These are phyloP conservation scores for Arrhamphus sclerolepis DNA, from an alignment of 2,797 vertebrate species.

Conservation along the genomic window DNA sequence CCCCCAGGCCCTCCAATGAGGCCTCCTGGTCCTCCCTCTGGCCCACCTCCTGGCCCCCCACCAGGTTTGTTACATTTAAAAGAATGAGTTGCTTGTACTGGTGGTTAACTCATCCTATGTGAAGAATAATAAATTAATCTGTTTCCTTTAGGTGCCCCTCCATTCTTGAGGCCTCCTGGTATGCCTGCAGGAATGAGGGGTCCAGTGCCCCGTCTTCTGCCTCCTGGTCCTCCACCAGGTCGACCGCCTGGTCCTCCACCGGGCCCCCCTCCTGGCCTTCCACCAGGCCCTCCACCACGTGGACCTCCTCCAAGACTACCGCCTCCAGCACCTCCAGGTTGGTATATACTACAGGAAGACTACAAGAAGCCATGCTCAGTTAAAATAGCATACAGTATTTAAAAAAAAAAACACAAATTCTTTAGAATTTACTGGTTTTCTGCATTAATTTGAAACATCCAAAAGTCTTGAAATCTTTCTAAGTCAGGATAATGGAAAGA, in stretches of 20 bases:
- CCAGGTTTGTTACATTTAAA: slow-evolving; percentile 81
- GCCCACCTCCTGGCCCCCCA: slow-evolving; percentile 94
- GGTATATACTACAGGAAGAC: too few species aligned
- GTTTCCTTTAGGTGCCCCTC: slow-evolving; percentile 87
- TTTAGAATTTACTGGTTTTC: background rate
- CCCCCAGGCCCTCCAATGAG: slow-evolving; percentile 94
- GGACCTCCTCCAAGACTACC: slow-evolving; percentile 93
- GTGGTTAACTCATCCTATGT: too few species aligned
- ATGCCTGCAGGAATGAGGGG: slow-evolving; percentile 90
- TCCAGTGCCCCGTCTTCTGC: slow-evolving; percentile 91
- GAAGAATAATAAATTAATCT: background rate
- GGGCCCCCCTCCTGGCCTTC: slow-evolving; percentile 94
- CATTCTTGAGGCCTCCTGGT: slow-evolving; percentile 92
- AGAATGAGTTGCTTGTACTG: background rate
- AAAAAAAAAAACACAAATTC: background rate
- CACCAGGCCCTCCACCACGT: slow-evolving; percentile 93
- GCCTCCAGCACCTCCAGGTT: slow-evolving; percentile 95
- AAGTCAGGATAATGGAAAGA: too few species aligned
- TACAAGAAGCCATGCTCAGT: background rate
- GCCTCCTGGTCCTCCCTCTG: slow-evolving; percentile 94
- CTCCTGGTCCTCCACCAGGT: slow-evolving; percentile 93
- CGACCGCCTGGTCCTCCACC: slow-evolving; percentile 90
- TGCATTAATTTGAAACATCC: too few species aligned
- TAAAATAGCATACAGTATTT: background rate
- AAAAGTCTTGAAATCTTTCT: too few species aligned